These are phyloP conservation scores for Drosophila anomelani DNA, from an alignment of 2,888 invertebrate genomes.

Conservation along the genomic window DNA sequence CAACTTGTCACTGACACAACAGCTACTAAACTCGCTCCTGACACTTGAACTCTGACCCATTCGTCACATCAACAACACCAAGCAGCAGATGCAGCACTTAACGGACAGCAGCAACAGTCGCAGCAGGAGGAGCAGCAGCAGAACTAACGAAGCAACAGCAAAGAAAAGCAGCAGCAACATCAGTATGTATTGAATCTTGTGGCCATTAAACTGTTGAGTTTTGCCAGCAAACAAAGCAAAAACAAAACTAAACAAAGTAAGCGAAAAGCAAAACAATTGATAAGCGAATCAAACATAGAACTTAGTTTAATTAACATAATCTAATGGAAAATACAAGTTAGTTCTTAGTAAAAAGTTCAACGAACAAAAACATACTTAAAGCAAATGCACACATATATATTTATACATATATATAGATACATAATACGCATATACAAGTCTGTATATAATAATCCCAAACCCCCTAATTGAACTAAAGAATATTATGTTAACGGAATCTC, in stretches of 20 bases:
- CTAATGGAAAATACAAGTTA: constrained; percentile 41
- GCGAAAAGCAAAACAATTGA: constrained; percentile 52
- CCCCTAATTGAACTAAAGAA: constrained; percentile 25
- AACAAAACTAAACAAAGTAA: constrained; percentile 45
- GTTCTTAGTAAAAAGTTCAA: constrained; percentile 62
- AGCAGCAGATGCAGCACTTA: constrained; percentile 33
- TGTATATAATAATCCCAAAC: constrained; percentile 28
- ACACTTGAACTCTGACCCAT: constrained; percentile 27
- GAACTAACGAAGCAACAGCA: constrained; percentile 11
- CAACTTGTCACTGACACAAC: constrained; percentile 32
- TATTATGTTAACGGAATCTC: constrained; percentile 61
- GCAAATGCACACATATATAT: constrained; percentile 28
- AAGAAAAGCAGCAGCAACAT: constrained; percentile 32
- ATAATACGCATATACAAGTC: constrained; percentile 36
- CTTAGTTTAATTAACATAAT: constrained; percentile 56
- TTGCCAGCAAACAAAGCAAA: constrained; percentile 52
- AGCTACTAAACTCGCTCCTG: constrained; percentile 37
- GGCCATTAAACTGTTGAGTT: constrained; percentile 71
- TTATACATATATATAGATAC: constrained; percentile 3
- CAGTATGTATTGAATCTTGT: constrained; percentile 72
- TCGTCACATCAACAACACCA: constrained; percentile 29
- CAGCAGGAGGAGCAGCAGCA: constrained; percentile 30
- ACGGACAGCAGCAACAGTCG: constrained; percentile 18
- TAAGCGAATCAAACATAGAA: constrained; percentile 68
- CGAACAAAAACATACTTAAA: constrained; percentile 74